phyloP scores from a whole-genome alignment of 2,888 invertebrate genomes.

The Oscheius sp. region DNA sequence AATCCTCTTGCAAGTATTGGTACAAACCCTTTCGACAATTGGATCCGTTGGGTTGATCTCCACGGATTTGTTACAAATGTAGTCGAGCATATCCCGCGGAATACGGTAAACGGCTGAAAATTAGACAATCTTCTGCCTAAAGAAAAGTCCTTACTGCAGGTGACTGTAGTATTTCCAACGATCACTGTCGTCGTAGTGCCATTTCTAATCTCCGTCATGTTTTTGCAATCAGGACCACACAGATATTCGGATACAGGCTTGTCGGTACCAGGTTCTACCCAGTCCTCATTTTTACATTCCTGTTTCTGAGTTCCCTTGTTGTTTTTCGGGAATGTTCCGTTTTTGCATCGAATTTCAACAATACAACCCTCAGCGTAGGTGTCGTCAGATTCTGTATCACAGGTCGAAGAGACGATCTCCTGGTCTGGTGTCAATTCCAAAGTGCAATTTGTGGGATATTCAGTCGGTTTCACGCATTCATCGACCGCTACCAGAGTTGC shows the following conservation, averaged over 20 bases:
- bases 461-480: slow-evolving; percentile 1
- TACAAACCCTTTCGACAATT: background rate
- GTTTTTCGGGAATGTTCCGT: background rate
- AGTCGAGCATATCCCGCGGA: background rate
- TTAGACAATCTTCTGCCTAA: too few relatives aligned
- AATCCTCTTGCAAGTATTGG: background rate
- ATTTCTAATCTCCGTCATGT: background rate
- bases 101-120: background rate
- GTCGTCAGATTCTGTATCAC: slow-evolving; percentile 6
- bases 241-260: background rate
- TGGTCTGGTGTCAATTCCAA: background rate
- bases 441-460: too few relatives aligned
- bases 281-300: background rate
- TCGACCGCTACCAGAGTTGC: background rate
- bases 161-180: background rate
- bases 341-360: background rate
- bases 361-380: background rate
- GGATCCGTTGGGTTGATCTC: background rate
- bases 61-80: background rate
- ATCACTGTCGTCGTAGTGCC: background rate
- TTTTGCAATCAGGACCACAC: background rate
- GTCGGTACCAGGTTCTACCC: background rate
- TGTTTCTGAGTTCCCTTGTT: background rate
- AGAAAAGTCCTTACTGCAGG: background rate
- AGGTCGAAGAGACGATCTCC: background rate